Evolutionary conservation across 1,140 invertebrate genomes (phyloP).

Genomic region (Heliconius himera): DNA sequence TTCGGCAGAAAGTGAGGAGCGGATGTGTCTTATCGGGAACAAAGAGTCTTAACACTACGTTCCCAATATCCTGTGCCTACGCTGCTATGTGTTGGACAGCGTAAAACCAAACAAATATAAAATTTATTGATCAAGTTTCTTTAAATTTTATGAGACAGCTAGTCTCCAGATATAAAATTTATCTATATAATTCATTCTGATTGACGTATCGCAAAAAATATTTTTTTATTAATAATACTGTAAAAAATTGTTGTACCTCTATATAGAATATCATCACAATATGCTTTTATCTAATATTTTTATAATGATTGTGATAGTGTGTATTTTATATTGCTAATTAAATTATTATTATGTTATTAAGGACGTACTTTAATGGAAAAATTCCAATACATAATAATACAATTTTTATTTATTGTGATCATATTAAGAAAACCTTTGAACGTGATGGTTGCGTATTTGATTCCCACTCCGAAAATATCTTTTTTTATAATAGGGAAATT

Average conservation of each 20-base stretch:
- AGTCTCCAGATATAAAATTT: neutral
- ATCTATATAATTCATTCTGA: slow-evolving; percentile 1
- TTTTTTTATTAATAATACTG: neutral
- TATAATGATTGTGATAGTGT: neutral
- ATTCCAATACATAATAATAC: neutral
- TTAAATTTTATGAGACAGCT: slow-evolving; percentile 3
- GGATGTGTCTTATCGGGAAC: too few relatives aligned
- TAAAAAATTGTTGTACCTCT: neutral
- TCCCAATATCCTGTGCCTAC: neutral
- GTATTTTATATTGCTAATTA: neutral
- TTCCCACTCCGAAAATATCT: too few relatives aligned
- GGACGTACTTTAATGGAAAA: neutral
- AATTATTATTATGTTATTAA: neutral
- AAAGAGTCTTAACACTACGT: too few relatives aligned
- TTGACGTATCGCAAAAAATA: neutral
- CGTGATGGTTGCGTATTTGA: too few relatives aligned
- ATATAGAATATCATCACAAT: neutral
- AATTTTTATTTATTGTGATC: too few relatives aligned
- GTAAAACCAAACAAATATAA: neutral
- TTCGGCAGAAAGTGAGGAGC: too few relatives aligned
- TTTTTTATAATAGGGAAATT: too few relatives aligned
- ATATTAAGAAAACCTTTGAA: too few relatives aligned
- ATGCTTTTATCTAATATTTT: slow-evolving; percentile 1
- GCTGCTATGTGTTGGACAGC: neutral
- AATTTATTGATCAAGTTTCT: neutral